Evolutionary conservation across 2,113 vertebrate species (phyloP), one percentile per base, ranked within the genome.

Genomic region (Myiopsitta monachus): DNA sequence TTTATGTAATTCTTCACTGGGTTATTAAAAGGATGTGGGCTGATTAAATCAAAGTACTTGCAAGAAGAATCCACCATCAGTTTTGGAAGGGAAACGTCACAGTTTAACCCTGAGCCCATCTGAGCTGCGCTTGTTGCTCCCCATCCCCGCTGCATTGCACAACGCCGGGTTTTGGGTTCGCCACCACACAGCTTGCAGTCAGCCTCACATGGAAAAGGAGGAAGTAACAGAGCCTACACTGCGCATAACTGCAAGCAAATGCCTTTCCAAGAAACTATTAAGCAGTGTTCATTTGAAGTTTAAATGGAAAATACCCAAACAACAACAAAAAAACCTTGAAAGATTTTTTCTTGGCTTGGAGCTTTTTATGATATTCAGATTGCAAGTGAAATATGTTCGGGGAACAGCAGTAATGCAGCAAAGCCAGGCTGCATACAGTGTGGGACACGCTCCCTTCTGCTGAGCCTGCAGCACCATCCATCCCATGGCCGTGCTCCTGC

Each of bases 211-310:
- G 87, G 83, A 69, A 11, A 62, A 93, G 92, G 12, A 74, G 88
- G 92, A 96, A 96, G 92, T 87, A 61, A 28, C 92, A 59, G 93
- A 24, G 72, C 90, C 93, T 55, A n/a, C 84, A 54, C 7, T 16
- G 87, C 92, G 47, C 82, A 59, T 14, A 88, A 13, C 91, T 80
- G 75, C 79, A 3, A 96, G 96, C 72, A 72, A 78, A 81, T 2
- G 26, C 18, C 5, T 67, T 93, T 94, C 95, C 96, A 94, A 92
- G 86, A 92, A 95, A 61, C 88, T 74, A 84, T 91, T 90, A 63
- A 77, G 88, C 92, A 70, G 95, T 46, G 89, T 23, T 94, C 83
- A 90, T 83, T 90, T 95, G 88, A 86, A 97, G 91, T 81, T 94
- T 38, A 83, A 88, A 76, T 8, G 11, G 7, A 17, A 28, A 55